Percentiles rank a stretch among this genome's conserved stretches.
These are phyloP conservation scores for Ichneumoninae sp. DNA, from an alignment of 2,888 invertebrate genomes.

Conservation along the genomic window DNA sequence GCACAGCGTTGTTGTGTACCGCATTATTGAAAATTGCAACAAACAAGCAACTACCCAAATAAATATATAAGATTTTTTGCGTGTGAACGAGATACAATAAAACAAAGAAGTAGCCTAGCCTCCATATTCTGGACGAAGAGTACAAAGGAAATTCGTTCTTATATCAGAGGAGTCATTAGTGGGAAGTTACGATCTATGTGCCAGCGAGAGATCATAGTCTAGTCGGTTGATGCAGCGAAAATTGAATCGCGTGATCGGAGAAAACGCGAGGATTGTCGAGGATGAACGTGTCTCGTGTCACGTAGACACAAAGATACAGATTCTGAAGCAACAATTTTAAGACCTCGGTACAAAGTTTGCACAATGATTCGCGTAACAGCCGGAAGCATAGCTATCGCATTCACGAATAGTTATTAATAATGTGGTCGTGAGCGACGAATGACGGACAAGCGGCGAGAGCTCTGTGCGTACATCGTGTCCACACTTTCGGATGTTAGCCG, in stretches of 20 bases:
- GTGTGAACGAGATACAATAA: no score
- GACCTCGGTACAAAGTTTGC: background rate
- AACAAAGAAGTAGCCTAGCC: no score
- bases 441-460: conserved; percentile 4
- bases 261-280: conserved; percentile 7
- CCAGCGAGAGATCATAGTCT: background rate
- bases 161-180: background rate
- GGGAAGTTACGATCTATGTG: background rate
- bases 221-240: background rate
- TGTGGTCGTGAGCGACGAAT: background rate
- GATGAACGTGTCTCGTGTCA: conserved; percentile 12
- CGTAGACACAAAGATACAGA: background rate
- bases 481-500: background rate
- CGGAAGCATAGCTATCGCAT: conserved; percentile 5
- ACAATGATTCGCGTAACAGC: conserved; percentile 27
- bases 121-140: background rate
- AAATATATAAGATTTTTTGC: no score
- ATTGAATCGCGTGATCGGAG: conserved; percentile 12
- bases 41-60: no score
- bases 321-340: background rate
- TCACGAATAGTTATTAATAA: conserved; percentile 23
- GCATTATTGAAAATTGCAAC: no score
- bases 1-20: no score
- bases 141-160: background rate
- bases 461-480: background rate